A percentile compares a stretch with the other conserved stretches of the same genome.
These are phyloP conservation scores for Hypsopygia costalis DNA, from an alignment of 2,888 invertebrate species.

Conservation along the genomic window DNA sequence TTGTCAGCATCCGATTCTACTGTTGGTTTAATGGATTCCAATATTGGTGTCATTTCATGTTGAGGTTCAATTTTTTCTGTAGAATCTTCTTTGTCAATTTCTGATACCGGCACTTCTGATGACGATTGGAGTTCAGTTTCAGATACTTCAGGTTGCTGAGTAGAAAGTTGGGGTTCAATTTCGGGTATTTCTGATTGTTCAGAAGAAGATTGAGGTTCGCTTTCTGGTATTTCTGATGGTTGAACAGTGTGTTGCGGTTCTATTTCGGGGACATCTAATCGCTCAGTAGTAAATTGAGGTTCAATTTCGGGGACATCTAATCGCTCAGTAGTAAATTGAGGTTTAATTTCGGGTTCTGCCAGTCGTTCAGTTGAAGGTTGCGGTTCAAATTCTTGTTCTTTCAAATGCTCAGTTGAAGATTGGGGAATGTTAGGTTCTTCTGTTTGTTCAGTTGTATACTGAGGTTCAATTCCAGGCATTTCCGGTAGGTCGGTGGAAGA, in stretches of 20 bases:
- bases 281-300: background rate
- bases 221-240: slow-evolving; percentile 6
- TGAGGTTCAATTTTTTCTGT: too few species aligned
- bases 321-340: background rate
- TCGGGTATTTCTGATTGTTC: slow-evolving; percentile 13
- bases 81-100: too few species aligned
- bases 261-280: background rate
- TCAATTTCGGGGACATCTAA: background rate
- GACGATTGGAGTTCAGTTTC: background rate
- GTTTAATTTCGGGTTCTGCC: background rate
- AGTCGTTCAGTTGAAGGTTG: background rate
- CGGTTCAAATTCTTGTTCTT: background rate
- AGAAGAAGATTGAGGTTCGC: slow-evolving; percentile 23
- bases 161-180: background rate
- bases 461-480: background rate
- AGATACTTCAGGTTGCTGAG: background rate
- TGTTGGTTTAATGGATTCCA: too few species aligned
- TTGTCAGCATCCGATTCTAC: background rate
- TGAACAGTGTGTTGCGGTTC: background rate
- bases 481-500: background rate
- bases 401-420: background rate
- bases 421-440: background rate
- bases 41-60: too few species aligned
- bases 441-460: background rate
- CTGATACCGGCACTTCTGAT: too few species aligned